Evolutionary conservation across 2,797 vertebrate species (phyloP).

Genomic region (Epinephelus malabaricus): DNA sequence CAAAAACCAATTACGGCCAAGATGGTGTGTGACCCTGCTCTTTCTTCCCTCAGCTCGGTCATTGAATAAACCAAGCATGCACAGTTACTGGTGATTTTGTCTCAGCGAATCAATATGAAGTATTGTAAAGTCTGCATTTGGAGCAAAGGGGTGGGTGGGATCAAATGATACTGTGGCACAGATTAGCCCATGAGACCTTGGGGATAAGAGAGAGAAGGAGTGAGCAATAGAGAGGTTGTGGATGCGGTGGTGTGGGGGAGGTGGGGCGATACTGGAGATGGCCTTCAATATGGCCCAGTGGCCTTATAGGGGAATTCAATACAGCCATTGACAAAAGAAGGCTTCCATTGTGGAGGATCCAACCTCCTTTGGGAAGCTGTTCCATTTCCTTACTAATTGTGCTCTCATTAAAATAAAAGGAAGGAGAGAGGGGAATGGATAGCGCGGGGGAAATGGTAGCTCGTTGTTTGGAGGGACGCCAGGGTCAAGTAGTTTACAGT

Average conservation of each 20-base stretch:
- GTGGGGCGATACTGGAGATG: constrained; percentile 77
- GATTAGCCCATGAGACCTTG: constrained; percentile 78
- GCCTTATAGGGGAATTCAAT: constrained; percentile 82
- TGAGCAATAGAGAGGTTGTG: constrained; percentile 29
- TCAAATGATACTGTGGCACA: constrained; percentile 78
- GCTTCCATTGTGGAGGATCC: constrained; percentile 74
- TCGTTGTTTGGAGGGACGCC: constrained; percentile 71
- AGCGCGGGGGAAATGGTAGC: constrained; percentile 69
- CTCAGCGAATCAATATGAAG: constrained; percentile 76
- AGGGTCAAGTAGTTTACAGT: constrained; percentile 65
- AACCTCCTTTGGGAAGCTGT: constrained; percentile 75
- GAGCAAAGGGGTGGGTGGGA: constrained; percentile 43
- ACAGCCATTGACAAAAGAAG: constrained; percentile 84
- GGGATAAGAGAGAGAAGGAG: constrained; percentile 58
- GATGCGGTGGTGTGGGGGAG: constrained; percentile 14
- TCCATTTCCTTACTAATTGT: constrained; percentile 86
- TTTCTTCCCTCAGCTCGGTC: constrained; percentile 38
- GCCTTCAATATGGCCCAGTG: constrained; percentile 78
- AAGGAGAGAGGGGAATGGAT: constrained; percentile 58
- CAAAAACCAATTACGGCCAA: constrained; percentile 55
- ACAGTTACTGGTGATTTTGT: constrained; percentile 59
- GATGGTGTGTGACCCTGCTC: constrained; percentile 39
- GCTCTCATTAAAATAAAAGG: constrained; percentile 81
- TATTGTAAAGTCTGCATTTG: constrained; percentile 78
- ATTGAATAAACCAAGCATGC: constrained; percentile 64